Conservation (phyloP, 2,113 vertebrate genomes). For the Pandion haliaetus region DNA sequence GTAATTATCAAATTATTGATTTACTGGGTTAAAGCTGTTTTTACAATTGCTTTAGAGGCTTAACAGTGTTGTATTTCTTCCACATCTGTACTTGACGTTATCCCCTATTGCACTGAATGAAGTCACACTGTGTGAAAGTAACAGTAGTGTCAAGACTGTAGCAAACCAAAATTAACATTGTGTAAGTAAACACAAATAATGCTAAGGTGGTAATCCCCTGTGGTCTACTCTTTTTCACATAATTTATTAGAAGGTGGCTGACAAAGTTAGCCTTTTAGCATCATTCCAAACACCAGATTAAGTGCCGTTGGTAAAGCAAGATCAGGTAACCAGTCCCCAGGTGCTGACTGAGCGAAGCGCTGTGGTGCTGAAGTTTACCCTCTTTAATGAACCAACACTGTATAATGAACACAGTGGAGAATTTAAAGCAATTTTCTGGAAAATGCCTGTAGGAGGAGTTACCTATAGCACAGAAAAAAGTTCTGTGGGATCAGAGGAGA, state of each 20-base stretch:
- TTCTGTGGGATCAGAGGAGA: background rate
- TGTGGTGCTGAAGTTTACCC: background rate
- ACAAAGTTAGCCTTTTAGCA: conserved; percentile 19
- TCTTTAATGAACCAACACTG: conserved; percentile 14
- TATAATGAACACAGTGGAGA: background rate
- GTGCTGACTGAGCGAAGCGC: background rate
- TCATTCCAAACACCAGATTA: background rate
- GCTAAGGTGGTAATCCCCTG: background rate
- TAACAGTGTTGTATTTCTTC: conserved; percentile 45
- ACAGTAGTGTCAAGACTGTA: background rate
- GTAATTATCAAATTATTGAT: conserved; percentile 71
- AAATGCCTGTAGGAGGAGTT: background rate
- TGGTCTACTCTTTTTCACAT: background rate
- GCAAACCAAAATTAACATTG: conserved; percentile 35
- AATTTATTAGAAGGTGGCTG: conserved; percentile 27
- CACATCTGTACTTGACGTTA: conserved; percentile 15
- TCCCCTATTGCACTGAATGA: conserved; percentile 14
- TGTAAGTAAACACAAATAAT: background rate
- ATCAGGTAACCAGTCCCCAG: conserved; percentile 17
- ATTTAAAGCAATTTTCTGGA: background rate
- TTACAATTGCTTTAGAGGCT: conserved; percentile 59
- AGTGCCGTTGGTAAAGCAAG: background rate
- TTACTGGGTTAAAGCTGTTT: conserved; percentile 43
- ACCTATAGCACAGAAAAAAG: background rate
- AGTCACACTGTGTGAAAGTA: conserved; percentile 18